Evolutionary conservation across 2,888 invertebrate species (phyloP).

Genomic region (Schizotus pectinicornis): DNA sequence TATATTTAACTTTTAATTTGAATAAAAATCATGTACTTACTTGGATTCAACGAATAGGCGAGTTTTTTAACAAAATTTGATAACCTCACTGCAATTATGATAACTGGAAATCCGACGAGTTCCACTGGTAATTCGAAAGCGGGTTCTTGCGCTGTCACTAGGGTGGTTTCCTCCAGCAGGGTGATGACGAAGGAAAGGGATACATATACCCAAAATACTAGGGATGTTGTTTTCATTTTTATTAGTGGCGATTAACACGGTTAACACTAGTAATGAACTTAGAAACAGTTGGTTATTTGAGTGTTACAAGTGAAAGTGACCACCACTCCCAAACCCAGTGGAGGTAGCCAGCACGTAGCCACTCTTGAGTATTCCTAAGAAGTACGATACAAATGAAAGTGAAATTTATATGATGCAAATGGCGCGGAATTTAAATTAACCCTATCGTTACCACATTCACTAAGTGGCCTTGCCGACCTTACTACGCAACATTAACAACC

Average conservation of each 20-base stretch:
- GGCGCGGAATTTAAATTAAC: slow-evolving; percentile 1
- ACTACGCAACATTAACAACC: too few species aligned
- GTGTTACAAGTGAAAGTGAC: slow-evolving; percentile 53
- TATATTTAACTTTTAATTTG: not conserved
- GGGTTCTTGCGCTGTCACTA: slow-evolving; percentile 53
- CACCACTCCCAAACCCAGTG: slow-evolving; percentile 47
- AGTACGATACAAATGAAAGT: slow-evolving; percentile 10
- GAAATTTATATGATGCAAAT: slow-evolving; percentile 1
- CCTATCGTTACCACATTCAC: too few species aligned
- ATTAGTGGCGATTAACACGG: slow-evolving; percentile 17
- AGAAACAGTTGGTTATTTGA: slow-evolving; percentile 32
- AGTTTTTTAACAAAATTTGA: slow-evolving; percentile 85
- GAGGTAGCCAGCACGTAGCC: slow-evolving; percentile 23
- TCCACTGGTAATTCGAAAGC: slow-evolving; percentile 83
- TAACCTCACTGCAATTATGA: slow-evolving; percentile 77
- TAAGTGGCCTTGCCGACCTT: too few species aligned
- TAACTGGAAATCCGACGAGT: slow-evolving; percentile 82
- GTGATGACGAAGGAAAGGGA: slow-evolving; percentile 11
- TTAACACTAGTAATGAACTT: slow-evolving; percentile 30
- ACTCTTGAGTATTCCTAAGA: slow-evolving; percentile 3
- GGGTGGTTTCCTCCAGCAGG: slow-evolving; percentile 33
- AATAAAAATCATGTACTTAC: slow-evolving; percentile 61
- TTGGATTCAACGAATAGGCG: slow-evolving; percentile 81
- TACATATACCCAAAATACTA: slow-evolving; percentile 19
- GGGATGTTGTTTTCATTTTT: slow-evolving; percentile 17